A percentile compares a stretch with the other conserved stretches of the same genome.
These are phyloP conservation scores for Pterocles burchelli DNA, from an alignment of 2,113 vertebrate genomes.

Conservation along the genomic window DNA sequence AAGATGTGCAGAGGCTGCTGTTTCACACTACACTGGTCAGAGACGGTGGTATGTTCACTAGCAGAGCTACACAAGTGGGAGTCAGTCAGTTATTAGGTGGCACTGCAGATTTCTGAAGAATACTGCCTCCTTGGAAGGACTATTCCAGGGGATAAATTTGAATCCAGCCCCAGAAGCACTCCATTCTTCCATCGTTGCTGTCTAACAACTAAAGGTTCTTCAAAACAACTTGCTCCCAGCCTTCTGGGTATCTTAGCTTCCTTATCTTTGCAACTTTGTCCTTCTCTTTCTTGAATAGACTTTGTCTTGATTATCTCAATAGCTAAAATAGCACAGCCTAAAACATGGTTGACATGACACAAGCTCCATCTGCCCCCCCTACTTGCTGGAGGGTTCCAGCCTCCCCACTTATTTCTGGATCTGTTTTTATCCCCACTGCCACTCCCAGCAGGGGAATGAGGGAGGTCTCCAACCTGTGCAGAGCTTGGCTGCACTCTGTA, in stretches of 20 bases:
- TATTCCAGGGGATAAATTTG: neutral
- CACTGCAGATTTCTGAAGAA: neutral
- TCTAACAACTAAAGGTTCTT: neutral
- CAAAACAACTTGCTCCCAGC: neutral
- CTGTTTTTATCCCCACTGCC: neutral
- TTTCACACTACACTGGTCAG: neutral
- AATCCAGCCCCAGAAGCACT: neutral
- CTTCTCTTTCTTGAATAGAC: neutral
- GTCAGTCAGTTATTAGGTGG: neutral
- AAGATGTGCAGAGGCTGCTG: neutral
- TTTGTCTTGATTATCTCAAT: neutral
- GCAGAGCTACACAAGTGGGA: neutral
- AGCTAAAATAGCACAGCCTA: neutral
- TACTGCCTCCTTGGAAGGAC: neutral
- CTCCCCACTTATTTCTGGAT: neutral
- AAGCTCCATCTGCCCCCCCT: neutral
- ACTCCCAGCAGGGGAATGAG: neutral
- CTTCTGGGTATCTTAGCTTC: neutral
- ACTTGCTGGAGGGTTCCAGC: neutral
- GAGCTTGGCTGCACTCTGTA: neutral
- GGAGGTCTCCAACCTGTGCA: neutral
- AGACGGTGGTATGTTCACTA: fast-evolving
- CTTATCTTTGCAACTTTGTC: neutral
- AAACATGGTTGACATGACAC: neutral
- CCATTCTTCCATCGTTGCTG: neutral